Percentiles rank a stretch among this genome's conserved stretches.
Evolutionary conservation across 2,888 invertebrate genomes (phyloP).

Genomic region (Anthophora plumipes): DNA sequence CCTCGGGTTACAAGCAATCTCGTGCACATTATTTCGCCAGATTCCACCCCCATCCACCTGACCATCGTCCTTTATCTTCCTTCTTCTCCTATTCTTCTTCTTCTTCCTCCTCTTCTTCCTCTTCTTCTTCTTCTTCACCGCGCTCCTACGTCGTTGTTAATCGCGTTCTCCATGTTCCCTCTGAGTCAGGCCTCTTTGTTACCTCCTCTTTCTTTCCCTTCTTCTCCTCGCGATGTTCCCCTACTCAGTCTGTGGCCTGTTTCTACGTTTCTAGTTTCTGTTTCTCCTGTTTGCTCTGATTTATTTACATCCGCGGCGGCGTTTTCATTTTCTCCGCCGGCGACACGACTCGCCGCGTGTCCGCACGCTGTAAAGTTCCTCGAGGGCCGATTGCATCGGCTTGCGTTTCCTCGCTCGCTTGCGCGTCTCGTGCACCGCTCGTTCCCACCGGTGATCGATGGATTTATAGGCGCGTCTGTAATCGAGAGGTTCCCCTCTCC

Average conservation of each 20-base stretch:
- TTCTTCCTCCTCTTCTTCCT: constrained; percentile 8
- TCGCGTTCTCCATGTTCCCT: constrained; percentile 31
- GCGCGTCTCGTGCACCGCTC: constrained; percentile 4
- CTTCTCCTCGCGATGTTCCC: background rate
- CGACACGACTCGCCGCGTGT: constrained; percentile 67
- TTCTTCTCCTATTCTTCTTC: background rate
- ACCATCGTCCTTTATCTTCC: constrained; percentile 37
- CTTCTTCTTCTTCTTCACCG: constrained; percentile 32
- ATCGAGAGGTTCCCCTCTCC: constrained; percentile 41
- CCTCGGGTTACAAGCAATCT: constrained; percentile 83
- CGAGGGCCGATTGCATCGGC: constrained; percentile 84
- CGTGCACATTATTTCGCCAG: constrained; percentile 80
- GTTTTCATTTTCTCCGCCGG: constrained; percentile 82
- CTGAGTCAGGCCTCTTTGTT: background rate
- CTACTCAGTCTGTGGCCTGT: background rate
- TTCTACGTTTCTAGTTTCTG: constrained; percentile 19
- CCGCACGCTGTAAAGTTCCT: constrained; percentile 83
- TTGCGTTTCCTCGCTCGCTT: constrained; percentile 69
- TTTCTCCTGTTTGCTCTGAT: constrained; percentile 69
- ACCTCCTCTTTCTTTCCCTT: background rate
- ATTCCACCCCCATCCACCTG: constrained; percentile 64
- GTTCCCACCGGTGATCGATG: constrained; percentile 54
- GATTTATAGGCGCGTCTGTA: constrained; percentile 51
- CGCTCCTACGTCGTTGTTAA: constrained; percentile 25
- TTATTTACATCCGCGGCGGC: constrained; percentile 77